These are phyloP conservation scores for Dipodomys stephensi DNA, from an alignment of 2,113 vertebrate species.

Conservation along the genomic window DNA sequence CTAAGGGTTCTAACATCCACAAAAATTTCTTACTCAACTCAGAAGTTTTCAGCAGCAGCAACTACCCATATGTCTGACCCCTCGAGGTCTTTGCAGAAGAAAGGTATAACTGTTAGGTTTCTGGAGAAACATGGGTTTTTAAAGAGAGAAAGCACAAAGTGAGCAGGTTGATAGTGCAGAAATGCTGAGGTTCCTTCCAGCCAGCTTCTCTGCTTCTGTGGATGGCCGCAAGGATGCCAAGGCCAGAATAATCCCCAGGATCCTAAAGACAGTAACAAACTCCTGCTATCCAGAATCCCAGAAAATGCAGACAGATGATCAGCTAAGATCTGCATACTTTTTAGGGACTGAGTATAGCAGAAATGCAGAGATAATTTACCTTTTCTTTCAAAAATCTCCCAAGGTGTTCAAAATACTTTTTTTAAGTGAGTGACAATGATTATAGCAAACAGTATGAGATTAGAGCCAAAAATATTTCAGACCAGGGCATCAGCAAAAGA, in stretches of 20 bases:
- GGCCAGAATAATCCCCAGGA: neutral
- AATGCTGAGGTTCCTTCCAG: constrained; percentile 46
- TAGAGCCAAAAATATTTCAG: constrained; percentile 27
- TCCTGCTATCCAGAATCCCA: neutral
- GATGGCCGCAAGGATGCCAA: neutral
- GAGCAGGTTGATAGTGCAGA: constrained; percentile 55
- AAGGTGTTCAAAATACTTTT: constrained; percentile 24
- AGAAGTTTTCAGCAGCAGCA: constrained; percentile 66
- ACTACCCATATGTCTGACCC: constrained; percentile 72
- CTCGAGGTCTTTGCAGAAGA: constrained; percentile 40
- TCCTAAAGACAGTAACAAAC: neutral
- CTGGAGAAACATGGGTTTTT: constrained; percentile 38
- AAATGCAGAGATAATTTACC: constrained; percentile 45
- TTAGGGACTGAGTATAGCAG: neutral
- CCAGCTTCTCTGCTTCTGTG: constrained; percentile 27
- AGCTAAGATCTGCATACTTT: neutral
- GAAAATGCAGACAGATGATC: constrained; percentile 3
- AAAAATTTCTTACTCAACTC: constrained; percentile 74
- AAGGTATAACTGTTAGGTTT: constrained; percentile 24
- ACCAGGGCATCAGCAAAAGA: neutral
- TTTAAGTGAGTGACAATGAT: neutral
- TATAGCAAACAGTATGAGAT: neutral
- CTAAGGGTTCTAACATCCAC: constrained; percentile 60
- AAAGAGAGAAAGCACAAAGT: constrained; percentile 64
- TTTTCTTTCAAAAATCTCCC: constrained; percentile 39